Evolutionary conservation across 2,113 vertebrate species (phyloP).

Genomic region (Penelope pileata): DNA sequence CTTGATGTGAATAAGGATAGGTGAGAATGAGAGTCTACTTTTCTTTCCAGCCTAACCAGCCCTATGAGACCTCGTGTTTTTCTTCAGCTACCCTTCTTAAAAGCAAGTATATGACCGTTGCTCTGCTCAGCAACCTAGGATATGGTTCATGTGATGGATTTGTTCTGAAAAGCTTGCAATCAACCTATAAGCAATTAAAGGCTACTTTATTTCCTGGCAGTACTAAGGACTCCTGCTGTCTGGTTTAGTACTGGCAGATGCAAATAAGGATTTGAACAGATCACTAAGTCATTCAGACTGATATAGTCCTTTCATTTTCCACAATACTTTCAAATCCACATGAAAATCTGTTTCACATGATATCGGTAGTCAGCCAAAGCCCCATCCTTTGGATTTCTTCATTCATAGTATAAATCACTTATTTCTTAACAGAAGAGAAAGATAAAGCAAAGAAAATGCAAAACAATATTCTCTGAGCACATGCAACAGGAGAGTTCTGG

Average conservation of each 20-base stretch:
- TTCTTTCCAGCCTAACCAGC: not conserved
- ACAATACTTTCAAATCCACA: not conserved
- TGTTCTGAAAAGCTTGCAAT: constrained; percentile 42
- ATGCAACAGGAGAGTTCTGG: constrained; percentile 15
- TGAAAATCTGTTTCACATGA: constrained; percentile 60
- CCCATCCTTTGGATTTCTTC: not conserved
- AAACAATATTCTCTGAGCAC: not conserved
- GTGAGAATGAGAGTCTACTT: not conserved
- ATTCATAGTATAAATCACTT: not conserved
- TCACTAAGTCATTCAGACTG: constrained; percentile 11
- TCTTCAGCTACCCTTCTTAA: not conserved
- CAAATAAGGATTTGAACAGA: constrained; percentile 45
- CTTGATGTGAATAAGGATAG: not conserved
- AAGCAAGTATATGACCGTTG: not conserved
- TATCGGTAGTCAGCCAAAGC: not conserved
- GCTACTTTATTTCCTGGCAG: constrained; percentile 47
- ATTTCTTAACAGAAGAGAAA: not conserved
- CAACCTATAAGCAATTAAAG: constrained; percentile 59
- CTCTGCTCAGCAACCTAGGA: not conserved
- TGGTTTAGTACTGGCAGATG: constrained; percentile 19
- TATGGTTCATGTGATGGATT: constrained; percentile 10
- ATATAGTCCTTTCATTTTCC: not conserved
- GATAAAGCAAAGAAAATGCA: not conserved
- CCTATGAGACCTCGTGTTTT: not conserved
- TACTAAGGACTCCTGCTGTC: not conserved